Evolutionary conservation across 2,888 invertebrate species (phyloP).

Genomic region (Ctenicera cuprea): DNA sequence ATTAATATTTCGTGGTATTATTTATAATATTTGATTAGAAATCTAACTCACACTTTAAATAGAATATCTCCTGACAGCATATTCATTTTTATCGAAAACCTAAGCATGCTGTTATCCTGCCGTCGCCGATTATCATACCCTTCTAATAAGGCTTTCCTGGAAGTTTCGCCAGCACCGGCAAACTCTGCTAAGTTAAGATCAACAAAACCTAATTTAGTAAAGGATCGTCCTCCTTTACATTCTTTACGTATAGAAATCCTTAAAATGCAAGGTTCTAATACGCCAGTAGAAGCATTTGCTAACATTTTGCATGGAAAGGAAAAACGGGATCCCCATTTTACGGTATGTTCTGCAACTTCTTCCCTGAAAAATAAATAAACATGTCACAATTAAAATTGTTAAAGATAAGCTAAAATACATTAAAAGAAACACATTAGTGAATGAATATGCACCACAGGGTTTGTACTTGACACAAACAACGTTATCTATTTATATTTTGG

Average conservation of each 20-base stretch:
- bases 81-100: slow-evolving; percentile 93
- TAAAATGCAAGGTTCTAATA: slow-evolving; percentile 94
- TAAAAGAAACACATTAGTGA: too few relatives aligned
- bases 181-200: slow-evolving; percentile 98
- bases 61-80: slow-evolving; percentile 97
- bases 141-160: slow-evolving; percentile 92
- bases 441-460: too few relatives aligned
- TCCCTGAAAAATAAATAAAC: slow-evolving; percentile 79
- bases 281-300: slow-evolving; percentile 95
- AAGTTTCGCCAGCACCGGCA: slow-evolving; percentile 93
- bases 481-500: too few relatives aligned
- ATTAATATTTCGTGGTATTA: too few relatives aligned
- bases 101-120: slow-evolving; percentile 97
- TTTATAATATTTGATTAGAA: too few relatives aligned
- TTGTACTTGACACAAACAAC: too few relatives aligned
- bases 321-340: slow-evolving; percentile 94
- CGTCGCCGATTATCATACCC: slow-evolving; percentile 95
- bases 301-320: slow-evolving; percentile 97
- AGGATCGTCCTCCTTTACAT: slow-evolving; percentile 88
- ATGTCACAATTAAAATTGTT: background rate
- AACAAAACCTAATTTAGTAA: slow-evolving; percentile 97
- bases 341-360: slow-evolving; percentile 95
- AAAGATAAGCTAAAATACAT: too few relatives aligned
- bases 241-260: slow-evolving; percentile 97
- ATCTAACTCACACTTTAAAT: slow-evolving; percentile 97